Percentiles rank a stretch among this genome's conserved stretches.
phyloP scores from a whole-genome alignment of 1,140 invertebrate species.

The Hydropsyche tenuis region DNA sequence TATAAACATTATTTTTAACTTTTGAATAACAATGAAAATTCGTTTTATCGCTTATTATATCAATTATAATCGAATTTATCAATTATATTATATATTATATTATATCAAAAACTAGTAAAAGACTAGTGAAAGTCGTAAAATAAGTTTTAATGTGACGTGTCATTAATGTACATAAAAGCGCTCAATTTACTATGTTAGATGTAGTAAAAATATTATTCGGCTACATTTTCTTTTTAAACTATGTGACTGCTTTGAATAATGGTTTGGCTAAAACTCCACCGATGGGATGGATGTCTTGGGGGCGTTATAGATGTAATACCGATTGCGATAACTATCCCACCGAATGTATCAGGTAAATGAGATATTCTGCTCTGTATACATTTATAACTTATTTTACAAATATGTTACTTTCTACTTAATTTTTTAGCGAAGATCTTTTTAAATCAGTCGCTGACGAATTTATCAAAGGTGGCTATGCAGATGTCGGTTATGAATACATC shows the following conservation, averaged over 20 bases:
- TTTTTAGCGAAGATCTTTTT: conserved; percentile 80
- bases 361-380: neutral
- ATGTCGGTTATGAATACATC: conserved; percentile 84
- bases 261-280: conserved; percentile 82
- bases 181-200: neutral
- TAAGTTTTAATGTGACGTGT: too few species aligned
- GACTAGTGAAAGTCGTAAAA: too few species aligned
- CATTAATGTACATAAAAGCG: too few species aligned
- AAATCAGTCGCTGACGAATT: conserved; percentile 79
- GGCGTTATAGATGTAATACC: conserved; percentile 73
- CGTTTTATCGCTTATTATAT: too few species aligned
- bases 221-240: conserved; percentile 4
- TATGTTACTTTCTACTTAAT: neutral
- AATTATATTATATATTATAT: too few species aligned
- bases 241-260: conserved; percentile 70
- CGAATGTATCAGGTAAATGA: conserved; percentile 69
- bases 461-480: conserved; percentile 78
- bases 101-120: too few species aligned
- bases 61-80: too few species aligned
- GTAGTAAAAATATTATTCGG: neutral
- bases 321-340: conserved; percentile 70
- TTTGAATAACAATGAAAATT: too few species aligned
- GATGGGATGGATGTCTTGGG: conserved; percentile 85
- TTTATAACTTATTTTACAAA: conserved; percentile 8
- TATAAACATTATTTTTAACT: too few species aligned